Base-by-base conservation (phyloP, 2,113 vertebrate genomes). In the Cryptomyrus ogoouensis region DNA sequence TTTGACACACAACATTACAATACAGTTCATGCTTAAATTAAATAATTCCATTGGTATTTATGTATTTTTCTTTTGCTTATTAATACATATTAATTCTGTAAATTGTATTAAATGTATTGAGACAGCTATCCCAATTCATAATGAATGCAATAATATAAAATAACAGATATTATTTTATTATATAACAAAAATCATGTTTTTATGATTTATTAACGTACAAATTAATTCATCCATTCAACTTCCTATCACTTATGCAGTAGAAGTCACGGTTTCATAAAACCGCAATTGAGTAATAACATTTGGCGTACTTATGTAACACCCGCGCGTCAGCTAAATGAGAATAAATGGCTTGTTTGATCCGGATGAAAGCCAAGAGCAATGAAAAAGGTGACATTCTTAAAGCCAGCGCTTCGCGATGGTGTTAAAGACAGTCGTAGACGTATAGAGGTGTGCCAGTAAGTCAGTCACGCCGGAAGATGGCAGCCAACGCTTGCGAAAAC, bases 401-500 rank as follows among this genome's bases (percentile, higher is more conserved):
- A 66, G 62, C 2, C 62, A 66, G 62, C 3, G 62, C 3, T 9
- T 12, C 12, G 9, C n/a, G 10, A 70, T 13, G 12, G 27, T 4
- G 58, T 66, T 66, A 27, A 3, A 3, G n/a, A 27, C 0, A 10
- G 58, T 66, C 24, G 58, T 3, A n/a, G 58, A n/a, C 24, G 2
- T n/a, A 27, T 0, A 77, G 70, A 80, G 35, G 15, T 27, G 74
- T 17, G 74, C 35, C 74, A 15, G 74, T 80, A 80, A 86, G 83
- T 50, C 83, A 86, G 83, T 86, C 83, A 86, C 24, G 10, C 83
- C 83, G 47, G 83, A 27, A 86, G 83, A 50, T 86, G 83, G 83
- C 83, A 86, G 8, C 83, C 83, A 8, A 50, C 44, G 44, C 83
- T 27, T 24, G 13, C 74, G 74, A 80, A 42, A 27, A 17, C 31